Base-by-base conservation (phyloP, 2,113 vertebrate genomes). In the Pardalotus punctatus region DNA sequence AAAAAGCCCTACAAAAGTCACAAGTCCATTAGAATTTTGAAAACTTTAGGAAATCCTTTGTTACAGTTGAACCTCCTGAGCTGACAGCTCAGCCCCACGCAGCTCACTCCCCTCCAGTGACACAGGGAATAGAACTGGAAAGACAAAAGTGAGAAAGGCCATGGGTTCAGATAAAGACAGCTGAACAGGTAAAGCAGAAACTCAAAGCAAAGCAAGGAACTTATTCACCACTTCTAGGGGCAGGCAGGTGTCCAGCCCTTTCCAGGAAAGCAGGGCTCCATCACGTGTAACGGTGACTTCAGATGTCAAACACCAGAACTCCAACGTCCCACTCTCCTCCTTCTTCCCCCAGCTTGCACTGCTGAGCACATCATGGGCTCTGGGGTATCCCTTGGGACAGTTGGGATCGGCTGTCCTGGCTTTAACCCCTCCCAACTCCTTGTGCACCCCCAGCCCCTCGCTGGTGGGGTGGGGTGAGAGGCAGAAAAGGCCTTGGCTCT, bases 281-380 rank as follows among this genome's bases (percentile, higher is more conserved):
- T 18, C 54, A 48, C 1, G 0, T 1, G 0, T 7, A 10, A 24
- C 1, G 2, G 21, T n/a, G 12, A 53, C 21, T 38, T 61, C 2
- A 3, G 11, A 25, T 35, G 10, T 25, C 67, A 36, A 31, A 84
- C 2, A 2, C 16, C 0, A 0, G 4, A 36, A 56, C 27, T 17
- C 27, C 2, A 47, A 10, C 2, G 2, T 25, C 15, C 18, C 9
- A 5, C n/a, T 31, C 14, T 42, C 14, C 13, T 73, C 4, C 53
- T 69, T 2, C 29, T 69, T 60, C 28, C 23, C 14, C 11, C n/a
- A 65, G 40, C 45, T 84, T 47, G 6, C 19, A 21, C 1, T 64
- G 54, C 27, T 53, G 27, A 87, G 23, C 11, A 47, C 22, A 4
- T 9, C 6, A 3, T 8, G 14, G 6, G 20, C 3, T 11, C 5